phyloP scores from a whole-genome alignment of 1,140 invertebrate species.

The Brachionus manjavacas region DNA sequence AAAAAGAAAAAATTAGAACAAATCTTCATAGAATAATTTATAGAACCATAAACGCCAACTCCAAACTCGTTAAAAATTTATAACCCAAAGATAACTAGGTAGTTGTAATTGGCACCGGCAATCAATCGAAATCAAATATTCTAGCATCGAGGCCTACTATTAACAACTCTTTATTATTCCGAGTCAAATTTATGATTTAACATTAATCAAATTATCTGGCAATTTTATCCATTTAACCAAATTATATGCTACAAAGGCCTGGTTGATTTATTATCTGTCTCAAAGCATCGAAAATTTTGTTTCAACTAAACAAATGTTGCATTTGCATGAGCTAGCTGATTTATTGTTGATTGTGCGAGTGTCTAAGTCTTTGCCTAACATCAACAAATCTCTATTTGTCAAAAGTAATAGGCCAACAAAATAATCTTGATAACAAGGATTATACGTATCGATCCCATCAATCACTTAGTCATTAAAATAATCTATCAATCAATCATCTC shows the following conservation, averaged over 20 bases:
- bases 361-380: neutral
- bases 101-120: neutral
- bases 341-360: neutral
- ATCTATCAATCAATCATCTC: constrained; percentile 19
- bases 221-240: neutral
- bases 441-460: constrained; percentile 14
- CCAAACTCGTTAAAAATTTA: neutral
- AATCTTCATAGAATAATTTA: constrained; percentile 20
- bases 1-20: neutral
- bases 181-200: constrained; percentile 4
- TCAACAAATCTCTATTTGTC: constrained; percentile 6
- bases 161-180: constrained; percentile 13
- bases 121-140: neutral
- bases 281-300: neutral
- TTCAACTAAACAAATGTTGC: neutral
- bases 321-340: neutral
- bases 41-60: constrained; percentile 4
- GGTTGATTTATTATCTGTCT: constrained; percentile 15
- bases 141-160: neutral
- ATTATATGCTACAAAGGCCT: neutral
- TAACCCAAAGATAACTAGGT: neutral
- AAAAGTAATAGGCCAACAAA: constrained; percentile 1
- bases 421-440: constrained; percentile 24
- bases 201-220: constrained; percentile 7
- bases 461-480: constrained; percentile 26